A percentile compares a stretch with the other conserved stretches of the same genome.
These are phyloP conservation scores for Acyrthosiphon pisum DNA, from an alignment of 1,140 invertebrate species.

Conservation along the genomic window DNA sequence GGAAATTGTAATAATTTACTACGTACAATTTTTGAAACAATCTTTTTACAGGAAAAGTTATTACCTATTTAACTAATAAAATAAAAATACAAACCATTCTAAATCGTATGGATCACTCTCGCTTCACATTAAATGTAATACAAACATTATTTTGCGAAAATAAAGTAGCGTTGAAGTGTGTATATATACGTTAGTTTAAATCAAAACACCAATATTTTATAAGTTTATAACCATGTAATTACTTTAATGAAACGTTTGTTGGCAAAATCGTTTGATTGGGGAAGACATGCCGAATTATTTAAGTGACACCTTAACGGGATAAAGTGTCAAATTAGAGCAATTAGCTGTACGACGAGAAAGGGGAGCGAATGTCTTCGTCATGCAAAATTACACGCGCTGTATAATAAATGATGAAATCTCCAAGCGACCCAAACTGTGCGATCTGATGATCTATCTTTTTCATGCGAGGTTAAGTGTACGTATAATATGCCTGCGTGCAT, in stretches of 20 bases:
- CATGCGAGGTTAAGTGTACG: not conserved
- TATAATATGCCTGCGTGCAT: not conserved
- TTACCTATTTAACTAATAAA: no score
- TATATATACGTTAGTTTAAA: not conserved
- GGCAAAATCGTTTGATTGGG: not conserved
- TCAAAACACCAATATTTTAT: not conserved
- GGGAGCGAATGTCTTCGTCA: not conserved
- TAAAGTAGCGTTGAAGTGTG: not conserved
- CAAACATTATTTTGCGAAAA: not conserved
- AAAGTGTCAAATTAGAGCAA: conserved; percentile 12
- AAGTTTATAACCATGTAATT: not conserved
- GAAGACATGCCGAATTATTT: not conserved
- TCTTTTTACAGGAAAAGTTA: no score
- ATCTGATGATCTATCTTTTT: not conserved
- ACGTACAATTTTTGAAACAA: no score
- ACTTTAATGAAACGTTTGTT: not conserved
- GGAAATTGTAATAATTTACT: not conserved
- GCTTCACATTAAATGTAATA: not conserved
- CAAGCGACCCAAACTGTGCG: not conserved
- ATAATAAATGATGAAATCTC: conserved; percentile 1
- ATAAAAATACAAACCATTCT: not conserved
- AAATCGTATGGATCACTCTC: not conserved
- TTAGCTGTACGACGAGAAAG: not conserved
- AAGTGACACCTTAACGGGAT: not conserved
- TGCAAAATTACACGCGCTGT: not conserved